These are phyloP conservation scores for Onthophagus taurus DNA, from an alignment of 1,140 invertebrate genomes.

Conservation along the genomic window DNA sequence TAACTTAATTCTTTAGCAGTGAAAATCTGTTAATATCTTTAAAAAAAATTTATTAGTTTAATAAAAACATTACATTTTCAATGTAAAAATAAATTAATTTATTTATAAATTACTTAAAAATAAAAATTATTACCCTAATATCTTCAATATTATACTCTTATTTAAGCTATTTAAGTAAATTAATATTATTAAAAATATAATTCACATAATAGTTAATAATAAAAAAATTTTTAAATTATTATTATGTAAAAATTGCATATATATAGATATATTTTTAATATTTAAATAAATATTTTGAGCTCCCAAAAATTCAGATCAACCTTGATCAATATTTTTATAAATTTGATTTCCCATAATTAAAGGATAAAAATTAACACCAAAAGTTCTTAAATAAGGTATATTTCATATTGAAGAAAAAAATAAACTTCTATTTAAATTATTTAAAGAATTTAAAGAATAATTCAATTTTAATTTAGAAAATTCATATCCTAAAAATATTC, in stretches of 20 bases:
- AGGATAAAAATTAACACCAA: slow-evolving; percentile 20
- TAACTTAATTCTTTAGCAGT: slow-evolving; percentile 32
- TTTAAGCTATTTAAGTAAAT: slow-evolving; percentile 48
- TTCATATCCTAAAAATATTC: slow-evolving; percentile 34
- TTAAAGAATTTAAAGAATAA: not conserved
- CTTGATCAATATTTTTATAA: slow-evolving; percentile 22
- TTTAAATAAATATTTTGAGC: slow-evolving; percentile 10
- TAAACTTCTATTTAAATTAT: not conserved
- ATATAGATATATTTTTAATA: slow-evolving; percentile 11
- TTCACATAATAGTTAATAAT: slow-evolving; percentile 36
- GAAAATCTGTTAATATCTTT: slow-evolving; percentile 30
- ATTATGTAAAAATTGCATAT: slow-evolving; percentile 15
- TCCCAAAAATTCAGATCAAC: slow-evolving; percentile 23
- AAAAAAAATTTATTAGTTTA: slow-evolving; percentile 42
- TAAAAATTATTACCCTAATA: slow-evolving; percentile 41
- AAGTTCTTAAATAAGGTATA: slow-evolving; percentile 25
- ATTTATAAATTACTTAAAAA: slow-evolving; percentile 30
- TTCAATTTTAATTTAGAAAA: slow-evolving; percentile 35
- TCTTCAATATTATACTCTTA: slow-evolving; percentile 51
- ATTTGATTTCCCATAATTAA: slow-evolving; percentile 13
- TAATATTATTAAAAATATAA: slow-evolving; percentile 33
- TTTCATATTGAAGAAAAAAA: slow-evolving; percentile 25
- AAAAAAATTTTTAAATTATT: slow-evolving; percentile 37
- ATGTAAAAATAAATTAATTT: slow-evolving; percentile 42
- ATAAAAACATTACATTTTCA: slow-evolving; percentile 49